Base-by-base conservation (phyloP, 2,113 vertebrate species). In the Meleagris gallopavo region DNA sequence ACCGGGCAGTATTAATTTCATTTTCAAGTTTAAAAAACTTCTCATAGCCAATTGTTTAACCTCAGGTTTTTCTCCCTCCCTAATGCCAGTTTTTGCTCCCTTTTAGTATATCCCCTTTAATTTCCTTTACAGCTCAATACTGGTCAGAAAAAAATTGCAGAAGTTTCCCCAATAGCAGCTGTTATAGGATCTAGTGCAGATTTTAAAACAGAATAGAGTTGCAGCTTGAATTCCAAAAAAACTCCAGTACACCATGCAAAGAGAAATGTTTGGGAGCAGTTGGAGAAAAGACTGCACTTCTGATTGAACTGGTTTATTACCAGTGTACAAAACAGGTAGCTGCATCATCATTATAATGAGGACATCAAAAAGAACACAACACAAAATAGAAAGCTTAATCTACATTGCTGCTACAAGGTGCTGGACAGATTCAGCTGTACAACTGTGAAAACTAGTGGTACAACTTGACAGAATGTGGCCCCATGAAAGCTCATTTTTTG, bases 101-200 rank as follows among this genome's bases (percentile, higher is more conserved):
- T 83, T 90, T 91, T 85, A 83, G 81, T 79, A 74, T 9, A 62
- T 40, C 83, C 75, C 69, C 81, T 96, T 94, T 85, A 82, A 86
- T 95, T 96, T 95, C 90, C 80, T 94, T 87, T 85, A 82, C 73
- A 74, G 78, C 58, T 89, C 79, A 86, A 75, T 46, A 79, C 65
- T 50, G 60, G 83, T 86, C 81, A 93, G 82, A 87, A 96, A 94
- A 85, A 97, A 86, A 79, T 19, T 67, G 92, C 66, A 94, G 82
- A 97, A 96, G 94, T 86, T 96, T 96, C 90, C 92, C 90, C 94
- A 92, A 93, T 88, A 80, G 55, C 90, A 92, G 94, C 89, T 88
- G 76, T 83, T 57, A 48, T 1, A 78, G 78, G 71, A 93, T 83
- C 88, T 74, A 79, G 45, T 30, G 73, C 0, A 64, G 94, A 92